Conservation (phyloP, 1,140 invertebrate genomes). For the Phortica variegata region DNA sequence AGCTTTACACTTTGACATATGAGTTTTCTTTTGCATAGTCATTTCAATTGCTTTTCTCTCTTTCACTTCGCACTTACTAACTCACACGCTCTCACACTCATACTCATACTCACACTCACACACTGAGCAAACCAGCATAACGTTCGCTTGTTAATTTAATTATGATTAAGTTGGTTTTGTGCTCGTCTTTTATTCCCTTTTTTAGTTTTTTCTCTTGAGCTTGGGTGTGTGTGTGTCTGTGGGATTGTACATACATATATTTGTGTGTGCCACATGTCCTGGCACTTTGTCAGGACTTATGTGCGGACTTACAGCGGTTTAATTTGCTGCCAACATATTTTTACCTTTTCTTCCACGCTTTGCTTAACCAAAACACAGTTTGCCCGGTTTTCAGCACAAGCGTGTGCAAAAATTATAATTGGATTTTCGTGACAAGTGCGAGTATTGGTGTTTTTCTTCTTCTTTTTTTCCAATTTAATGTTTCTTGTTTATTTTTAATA, state of each 20-base stretch:
- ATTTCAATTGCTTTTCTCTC: too few species aligned
- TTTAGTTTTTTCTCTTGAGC: constrained; percentile 3
- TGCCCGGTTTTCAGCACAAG: not conserved
- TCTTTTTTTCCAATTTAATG: too few species aligned
- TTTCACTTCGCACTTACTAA: not conserved
- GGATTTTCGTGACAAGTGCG: constrained; percentile 17
- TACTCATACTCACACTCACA: not conserved
- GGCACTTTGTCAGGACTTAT: constrained; percentile 19
- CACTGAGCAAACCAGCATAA: not conserved
- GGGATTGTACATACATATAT: constrained; percentile 1
- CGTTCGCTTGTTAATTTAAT: constrained; percentile 19
- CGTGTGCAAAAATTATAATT: constrained; percentile 16
- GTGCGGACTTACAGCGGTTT: constrained; percentile 21
- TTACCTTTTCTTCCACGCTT: constrained; percentile 2
- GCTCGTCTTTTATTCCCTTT: not conserved
- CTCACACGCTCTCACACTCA: not conserved
- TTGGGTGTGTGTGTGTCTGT: too few species aligned
- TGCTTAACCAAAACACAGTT: not conserved
- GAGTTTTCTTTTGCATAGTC: too few species aligned
- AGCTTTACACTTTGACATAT: too few species aligned
- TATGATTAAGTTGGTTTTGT: constrained; percentile 23
- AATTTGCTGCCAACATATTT: constrained; percentile 26
- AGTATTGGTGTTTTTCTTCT: too few species aligned
- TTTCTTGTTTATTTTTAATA: too few species aligned
- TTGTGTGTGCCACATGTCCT: constrained; percentile 12